Percentiles rank a stretch among this genome's conserved stretches.
Conservation (phyloP, 2,113 vertebrate genomes). For the Stigmatopora nigra region DNA sequence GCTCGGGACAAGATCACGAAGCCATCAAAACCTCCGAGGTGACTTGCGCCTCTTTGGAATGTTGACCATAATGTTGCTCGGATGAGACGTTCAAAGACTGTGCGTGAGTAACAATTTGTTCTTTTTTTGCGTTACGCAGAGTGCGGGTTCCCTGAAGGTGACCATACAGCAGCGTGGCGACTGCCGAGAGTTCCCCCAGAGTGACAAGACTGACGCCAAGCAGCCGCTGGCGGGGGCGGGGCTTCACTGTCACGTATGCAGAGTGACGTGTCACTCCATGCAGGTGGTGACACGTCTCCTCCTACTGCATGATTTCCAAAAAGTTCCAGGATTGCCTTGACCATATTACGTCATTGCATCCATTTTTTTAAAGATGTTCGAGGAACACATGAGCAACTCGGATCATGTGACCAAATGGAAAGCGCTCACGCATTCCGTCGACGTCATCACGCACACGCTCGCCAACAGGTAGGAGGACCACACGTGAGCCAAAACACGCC, state of each 20-base stretch:
- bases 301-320: not conserved
- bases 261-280: constrained; percentile 72
- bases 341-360: not conserved
- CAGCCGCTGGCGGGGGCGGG: constrained; percentile 54
- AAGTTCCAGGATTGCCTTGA: too few species aligned
- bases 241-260: constrained; percentile 86
- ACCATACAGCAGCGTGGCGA: constrained; percentile 90
- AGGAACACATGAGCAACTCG: constrained; percentile 79
- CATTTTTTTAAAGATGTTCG: constrained; percentile 74
- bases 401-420: constrained; percentile 80
- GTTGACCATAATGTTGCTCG: not conserved
- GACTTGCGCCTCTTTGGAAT: not conserved
- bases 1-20: constrained; percentile 46
- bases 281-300: constrained; percentile 66
- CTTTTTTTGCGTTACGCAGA: constrained; percentile 37
- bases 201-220: constrained; percentile 62
- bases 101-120: not conserved
- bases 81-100: not conserved
- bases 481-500: constrained; percentile 1
- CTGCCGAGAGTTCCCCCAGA: constrained; percentile 79
- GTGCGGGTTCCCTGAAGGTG: constrained; percentile 82
- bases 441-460: constrained; percentile 15
- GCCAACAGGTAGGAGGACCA: constrained; percentile 38
- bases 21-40: constrained; percentile 11
- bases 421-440: constrained; percentile 70